These are phyloP conservation scores for Hippocampus zosterae DNA, from an alignment of 2,113 vertebrate genomes.

Conservation along the genomic window DNA sequence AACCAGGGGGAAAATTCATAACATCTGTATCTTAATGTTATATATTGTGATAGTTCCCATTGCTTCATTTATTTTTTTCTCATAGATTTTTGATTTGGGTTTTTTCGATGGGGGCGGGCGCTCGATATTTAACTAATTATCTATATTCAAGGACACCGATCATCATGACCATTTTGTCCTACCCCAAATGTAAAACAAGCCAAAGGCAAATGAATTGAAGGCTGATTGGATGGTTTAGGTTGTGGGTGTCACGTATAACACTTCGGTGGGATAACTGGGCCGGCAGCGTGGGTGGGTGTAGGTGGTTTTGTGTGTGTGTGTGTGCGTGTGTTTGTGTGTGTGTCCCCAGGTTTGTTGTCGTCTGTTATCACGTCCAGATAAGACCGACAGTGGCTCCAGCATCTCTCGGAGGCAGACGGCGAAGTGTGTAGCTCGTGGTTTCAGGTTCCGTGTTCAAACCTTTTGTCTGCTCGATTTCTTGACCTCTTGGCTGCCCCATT, in stretches of 20 bases:
- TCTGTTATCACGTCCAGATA: slow-evolving; percentile 76
- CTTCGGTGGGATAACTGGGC: slow-evolving; percentile 42
- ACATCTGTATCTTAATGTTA: too few relatives aligned
- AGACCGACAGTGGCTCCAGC: slow-evolving; percentile 68
- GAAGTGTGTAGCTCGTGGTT: slow-evolving; percentile 65
- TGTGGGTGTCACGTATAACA: slow-evolving; percentile 34
- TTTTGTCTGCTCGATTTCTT: slow-evolving; percentile 40
- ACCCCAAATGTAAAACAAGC: background rate
- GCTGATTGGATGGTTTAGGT: background rate
- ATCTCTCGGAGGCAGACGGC: slow-evolving; percentile 68
- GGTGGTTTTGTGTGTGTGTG: slow-evolving; percentile 11
- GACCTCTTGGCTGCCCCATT: slow-evolving; percentile 43
- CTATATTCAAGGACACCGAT: too few relatives aligned
- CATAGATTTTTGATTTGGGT: too few relatives aligned
- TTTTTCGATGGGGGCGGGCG: too few relatives aligned
- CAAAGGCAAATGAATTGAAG: background rate
- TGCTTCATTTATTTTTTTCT: too few relatives aligned
- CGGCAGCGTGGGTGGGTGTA: slow-evolving; percentile 61
- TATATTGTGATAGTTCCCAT: too few relatives aligned
- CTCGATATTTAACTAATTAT: too few relatives aligned
- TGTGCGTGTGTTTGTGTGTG: slow-evolving; percentile 20
- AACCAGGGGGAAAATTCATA: too few relatives aligned
- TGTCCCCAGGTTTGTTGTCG: slow-evolving; percentile 67
- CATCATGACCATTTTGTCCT: too few relatives aligned
- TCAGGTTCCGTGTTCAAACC: slow-evolving; percentile 65